Evolutionary conservation across 2,113 vertebrate species (phyloP).

Genomic region (Cyphomyrus plagiostoma): DNA sequence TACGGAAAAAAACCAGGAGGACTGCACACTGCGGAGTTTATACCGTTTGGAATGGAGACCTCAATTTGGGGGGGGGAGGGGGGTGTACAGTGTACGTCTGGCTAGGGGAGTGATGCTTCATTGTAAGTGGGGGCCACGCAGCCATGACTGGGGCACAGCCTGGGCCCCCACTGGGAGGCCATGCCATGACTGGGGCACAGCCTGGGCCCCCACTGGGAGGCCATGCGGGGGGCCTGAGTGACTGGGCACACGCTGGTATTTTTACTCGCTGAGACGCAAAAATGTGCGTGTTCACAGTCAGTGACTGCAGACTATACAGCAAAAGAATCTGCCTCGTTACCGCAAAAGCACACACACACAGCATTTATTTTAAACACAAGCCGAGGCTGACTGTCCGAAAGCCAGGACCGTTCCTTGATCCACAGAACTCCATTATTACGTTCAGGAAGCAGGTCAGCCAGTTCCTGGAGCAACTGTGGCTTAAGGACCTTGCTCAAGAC

Average conservation of each 20-base stretch:
- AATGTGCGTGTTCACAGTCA: conserved; percentile 59
- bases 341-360: not conserved
- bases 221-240: conserved; percentile 47
- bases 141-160: conserved; percentile 46
- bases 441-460: not conserved
- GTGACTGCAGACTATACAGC: conserved; percentile 80
- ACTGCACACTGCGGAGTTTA: conserved; percentile 50
- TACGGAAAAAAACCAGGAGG: conserved; percentile 43
- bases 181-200: conserved; percentile 47
- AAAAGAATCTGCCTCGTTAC: conserved; percentile 34
- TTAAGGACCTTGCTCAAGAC: not conserved
- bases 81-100: conserved; percentile 47
- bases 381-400: not conserved
- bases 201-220: conserved; percentile 49
- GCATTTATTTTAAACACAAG: not conserved
- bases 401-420: not conserved
- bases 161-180: conserved; percentile 53
- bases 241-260: conserved; percentile 46
- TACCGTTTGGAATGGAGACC: conserved; percentile 58
- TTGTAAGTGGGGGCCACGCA: conserved; percentile 44
- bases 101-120: conserved; percentile 46
- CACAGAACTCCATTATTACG: not conserved
- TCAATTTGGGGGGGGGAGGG: conserved; percentile 45
- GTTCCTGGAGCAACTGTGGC: not conserved
- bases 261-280: conserved; percentile 49